Evolutionary conservation across 2,797 vertebrate species (phyloP), one percentile per base, ranked within the genome.

Genomic region (Cyprinella venusta): DNA sequence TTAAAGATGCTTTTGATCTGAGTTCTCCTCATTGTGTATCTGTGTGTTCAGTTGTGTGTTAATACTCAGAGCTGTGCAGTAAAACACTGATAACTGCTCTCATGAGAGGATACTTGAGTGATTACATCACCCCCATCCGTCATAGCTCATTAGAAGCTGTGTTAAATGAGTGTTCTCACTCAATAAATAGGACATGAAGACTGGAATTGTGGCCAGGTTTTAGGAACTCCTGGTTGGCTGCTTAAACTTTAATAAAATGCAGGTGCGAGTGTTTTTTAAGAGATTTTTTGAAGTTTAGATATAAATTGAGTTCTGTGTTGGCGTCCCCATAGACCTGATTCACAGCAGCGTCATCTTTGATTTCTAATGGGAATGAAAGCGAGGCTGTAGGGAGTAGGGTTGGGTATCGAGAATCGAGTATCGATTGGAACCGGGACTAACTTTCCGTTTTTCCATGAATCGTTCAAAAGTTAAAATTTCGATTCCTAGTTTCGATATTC

Each of bases 1-100:
- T 88, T 91, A 90, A 85, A 90, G 90, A 89, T 92, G 88, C 89
- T 92, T 89, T 88, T 30, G 45, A 52, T 90, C 9, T 64, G 54
- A 81, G 86, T 86, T n/a, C 87, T 87, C 79, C 26, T 69, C 9
- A 67, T 30, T 26, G 21, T 33, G 52, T 63, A 63, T 24, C 33
- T 82, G 67, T 77, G 69, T 33, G 12, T 68, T 80, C 26, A 50
- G 76, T 63, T 40, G 50, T 21, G 30, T 54, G 52, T 54, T 54
- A 74, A 56, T 36, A 75, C 12, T 81, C 48, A 56, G 10, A 75
- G 45, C 63, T 52, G 75, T 76, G 67, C 80, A 81, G 19, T 76
- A 64, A 80, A 38, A 80, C 75, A 71, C 70, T 61, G 76, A 67
- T 36, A 74, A 45, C 69, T 26, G 18, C 24, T 36, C 52, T 70